Evolutionary conservation across 37 sponge, comb jelly and placozoan species (phyloP).

Genomic region (Petrosia ficiformis): DNA sequence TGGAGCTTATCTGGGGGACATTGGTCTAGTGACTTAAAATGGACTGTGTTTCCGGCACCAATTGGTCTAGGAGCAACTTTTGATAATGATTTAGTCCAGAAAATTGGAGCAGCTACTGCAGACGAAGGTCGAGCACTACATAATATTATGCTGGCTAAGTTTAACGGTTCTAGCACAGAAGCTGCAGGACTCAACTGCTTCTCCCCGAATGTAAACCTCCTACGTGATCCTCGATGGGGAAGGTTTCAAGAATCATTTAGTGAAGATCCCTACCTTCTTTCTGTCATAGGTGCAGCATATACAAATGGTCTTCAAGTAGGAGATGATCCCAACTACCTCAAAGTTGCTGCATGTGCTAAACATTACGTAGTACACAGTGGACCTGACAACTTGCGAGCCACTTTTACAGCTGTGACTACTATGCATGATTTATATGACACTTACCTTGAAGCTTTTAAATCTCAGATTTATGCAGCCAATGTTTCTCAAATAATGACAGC

Average conservation of each 20-base stretch:
- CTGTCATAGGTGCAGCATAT: conserved; percentile 50
- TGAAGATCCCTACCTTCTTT: conserved; percentile 66
- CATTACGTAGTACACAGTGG: conserved; percentile 78
- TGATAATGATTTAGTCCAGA: conserved; percentile 32
- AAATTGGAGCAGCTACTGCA: conserved; percentile 43
- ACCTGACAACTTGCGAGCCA: conserved; percentile 35
- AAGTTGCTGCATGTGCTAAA: conserved; percentile 72
- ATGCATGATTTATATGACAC: conserved; percentile 74
- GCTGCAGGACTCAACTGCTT: conserved; percentile 85
- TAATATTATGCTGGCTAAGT: conserved; percentile 48
- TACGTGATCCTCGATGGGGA: conserved; percentile 77
- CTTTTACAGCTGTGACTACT: conserved; percentile 46
- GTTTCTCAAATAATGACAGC: conserved; percentile 78
- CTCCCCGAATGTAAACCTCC: conserved; percentile 77
- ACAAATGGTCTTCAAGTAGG: conserved; percentile 62
- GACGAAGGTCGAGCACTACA: conserved; percentile 76
- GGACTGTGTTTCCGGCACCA: conserved; percentile 83
- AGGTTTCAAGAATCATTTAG: conserved; percentile 66
- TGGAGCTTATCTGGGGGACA: conserved; percentile 67
- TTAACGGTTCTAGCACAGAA: conserved; percentile 67
- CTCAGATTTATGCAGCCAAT: conserved; percentile 62
- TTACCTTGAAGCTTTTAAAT: conserved; percentile 70
- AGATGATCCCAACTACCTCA: conserved; percentile 42
- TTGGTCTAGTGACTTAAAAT: conserved; percentile 32
- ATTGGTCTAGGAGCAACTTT: conserved; percentile 74